Evolutionary conservation across 2,888 invertebrate species (phyloP), one percentile per base, ranked within the genome.

Genomic region (Thereva nobilitata): DNA sequence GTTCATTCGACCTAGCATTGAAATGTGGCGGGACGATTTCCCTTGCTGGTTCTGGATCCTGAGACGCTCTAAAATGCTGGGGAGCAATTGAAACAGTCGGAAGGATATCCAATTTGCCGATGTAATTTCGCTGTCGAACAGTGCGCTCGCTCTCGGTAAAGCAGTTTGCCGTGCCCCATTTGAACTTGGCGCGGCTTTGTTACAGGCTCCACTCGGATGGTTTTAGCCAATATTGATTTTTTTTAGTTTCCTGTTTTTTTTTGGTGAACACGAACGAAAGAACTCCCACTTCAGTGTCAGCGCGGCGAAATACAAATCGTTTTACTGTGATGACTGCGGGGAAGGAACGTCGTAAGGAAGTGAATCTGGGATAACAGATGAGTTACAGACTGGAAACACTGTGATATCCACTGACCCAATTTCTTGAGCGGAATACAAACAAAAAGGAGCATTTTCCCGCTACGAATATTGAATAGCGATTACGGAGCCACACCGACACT

Each of bases 41-140:
- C 23, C 23, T 1, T 23, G 23, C 23, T 23, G 23, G 23, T 23
- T 23, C 23, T 1, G 23, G 23, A 23, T 23, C 23, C 23, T 23
- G 23, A 23, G 23, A 23, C 23, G 23, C 23, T 23, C 23, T 23
- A 23, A 23, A 23, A 23, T 23, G 23, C 23, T 23, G 23, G 23
- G 23, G 23, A 23, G 23, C 23, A 23, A 23, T 23, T 23, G 23
- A 23, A 23, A 23, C 23, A 23, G 23, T 23, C 23, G 23, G 44
- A 35, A 56, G n/a, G 56, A 42, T 56, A 44, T 44, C 44, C 56
- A 56, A 56, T 56, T 56, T 56, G 44, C 56, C 56, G 44, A 44
- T 56, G 56, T 44, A 56, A 44, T 34, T 44, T 56, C 56, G 42
- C n/a, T 42, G 56, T 56, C 56, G 35, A 56, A 35, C 8, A n/a